Conservation (phyloP, 2,797 vertebrate genomes). For the Aplochiton taeniatus region DNA sequence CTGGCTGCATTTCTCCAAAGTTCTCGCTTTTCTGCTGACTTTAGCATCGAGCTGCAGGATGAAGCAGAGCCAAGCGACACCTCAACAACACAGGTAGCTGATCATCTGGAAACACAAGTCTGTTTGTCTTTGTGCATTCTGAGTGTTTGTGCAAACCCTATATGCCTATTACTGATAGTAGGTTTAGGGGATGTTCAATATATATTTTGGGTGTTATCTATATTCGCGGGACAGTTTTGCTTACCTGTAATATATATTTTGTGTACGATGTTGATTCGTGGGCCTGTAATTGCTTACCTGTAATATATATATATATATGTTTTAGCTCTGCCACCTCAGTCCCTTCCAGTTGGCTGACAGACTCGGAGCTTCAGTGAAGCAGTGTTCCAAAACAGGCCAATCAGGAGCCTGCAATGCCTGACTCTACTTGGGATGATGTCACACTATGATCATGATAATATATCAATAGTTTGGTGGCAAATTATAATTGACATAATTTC, state of each 20-base stretch:
- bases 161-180: not conserved
- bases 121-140: not conserved
- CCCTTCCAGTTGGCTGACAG: conserved; percentile 72
- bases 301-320: not conserved
- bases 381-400: conserved; percentile 64
- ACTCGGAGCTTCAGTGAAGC: conserved; percentile 58
- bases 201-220: too few relatives aligned
- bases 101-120: not conserved
- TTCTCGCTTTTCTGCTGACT: conserved; percentile 70
- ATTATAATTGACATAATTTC: too few relatives aligned
- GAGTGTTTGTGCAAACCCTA: not conserved
- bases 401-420: conserved; percentile 18
- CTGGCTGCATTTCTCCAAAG: conserved; percentile 66
- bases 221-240: too few relatives aligned
- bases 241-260: not conserved
- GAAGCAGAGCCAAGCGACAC: conserved; percentile 26
- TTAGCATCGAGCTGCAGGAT: conserved; percentile 55
- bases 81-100: conserved; percentile 55
- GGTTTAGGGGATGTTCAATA: too few relatives aligned
- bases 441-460: not conserved
- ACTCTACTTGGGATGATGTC: not conserved
- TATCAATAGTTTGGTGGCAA: too few relatives aligned
- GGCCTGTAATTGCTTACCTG: not conserved
- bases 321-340: conserved; percentile 69
- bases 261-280: too few relatives aligned